Evolutionary conservation across 1,140 invertebrate species (phyloP).

Genomic region (Mamestra configurata): DNA sequence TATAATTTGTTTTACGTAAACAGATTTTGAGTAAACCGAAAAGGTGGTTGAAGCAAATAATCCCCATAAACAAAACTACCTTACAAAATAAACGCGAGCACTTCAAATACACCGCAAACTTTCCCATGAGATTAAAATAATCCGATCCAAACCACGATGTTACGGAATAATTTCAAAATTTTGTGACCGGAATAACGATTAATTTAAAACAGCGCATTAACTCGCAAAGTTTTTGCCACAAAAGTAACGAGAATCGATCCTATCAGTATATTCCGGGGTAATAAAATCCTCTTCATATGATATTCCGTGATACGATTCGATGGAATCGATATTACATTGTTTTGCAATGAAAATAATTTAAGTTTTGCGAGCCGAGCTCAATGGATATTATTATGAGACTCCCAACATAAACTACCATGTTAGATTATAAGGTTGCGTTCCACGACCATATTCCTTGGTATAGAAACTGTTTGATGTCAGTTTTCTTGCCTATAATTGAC

Average conservation of each 20-base stretch:
- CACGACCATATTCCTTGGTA: conserved; percentile 5
- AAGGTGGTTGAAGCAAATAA: background rate
- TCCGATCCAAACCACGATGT: conserved; percentile 24
- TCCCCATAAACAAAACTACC: background rate
- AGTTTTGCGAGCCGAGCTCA: background rate
- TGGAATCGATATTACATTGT: conserved; percentile 29
- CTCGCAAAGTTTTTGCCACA: conserved; percentile 38
- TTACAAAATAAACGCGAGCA: background rate
- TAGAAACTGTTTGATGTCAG: conserved; percentile 30
- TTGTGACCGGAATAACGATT: conserved; percentile 49
- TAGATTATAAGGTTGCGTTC: conserved; percentile 19
- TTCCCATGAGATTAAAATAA: conserved; percentile 47
- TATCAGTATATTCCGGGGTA: conserved; percentile 22
- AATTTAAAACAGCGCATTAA: conserved; percentile 46
- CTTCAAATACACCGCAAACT: conserved; percentile 26
- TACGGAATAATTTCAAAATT: conserved; percentile 42
- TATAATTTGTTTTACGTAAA: background rate
- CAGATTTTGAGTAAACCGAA: background rate
- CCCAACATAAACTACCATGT: conserved; percentile 24
- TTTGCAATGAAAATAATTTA: conserved; percentile 37
- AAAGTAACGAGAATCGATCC: conserved; percentile 46
- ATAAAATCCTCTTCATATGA: conserved; percentile 26
- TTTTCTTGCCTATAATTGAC: conserved; percentile 25
- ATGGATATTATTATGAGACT: conserved; percentile 29
- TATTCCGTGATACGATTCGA: conserved; percentile 25